These are phyloP conservation scores for Antechinus flavipes DNA, from an alignment of 2,113 vertebrate species.

Conservation along the genomic window DNA sequence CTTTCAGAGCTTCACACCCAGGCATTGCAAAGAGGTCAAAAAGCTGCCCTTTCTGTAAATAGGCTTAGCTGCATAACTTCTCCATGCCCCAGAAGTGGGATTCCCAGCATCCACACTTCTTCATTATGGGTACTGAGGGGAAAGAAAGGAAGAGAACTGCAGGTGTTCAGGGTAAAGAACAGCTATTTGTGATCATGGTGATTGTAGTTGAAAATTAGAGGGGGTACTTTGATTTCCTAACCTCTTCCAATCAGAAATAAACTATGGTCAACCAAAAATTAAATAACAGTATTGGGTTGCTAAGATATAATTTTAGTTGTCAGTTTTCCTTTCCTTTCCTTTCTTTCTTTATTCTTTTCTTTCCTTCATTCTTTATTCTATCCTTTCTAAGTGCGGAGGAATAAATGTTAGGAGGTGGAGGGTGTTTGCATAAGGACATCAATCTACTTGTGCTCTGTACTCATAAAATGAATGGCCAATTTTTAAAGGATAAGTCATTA, in stretches of 20 bases:
- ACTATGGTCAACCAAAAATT: conserved; percentile 44
- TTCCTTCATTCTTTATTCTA: conserved; percentile 23
- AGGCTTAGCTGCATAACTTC: conserved; percentile 46
- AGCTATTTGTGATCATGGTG: conserved; percentile 13
- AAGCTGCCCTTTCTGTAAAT: conserved; percentile 64
- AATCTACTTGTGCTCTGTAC: conserved; percentile 51
- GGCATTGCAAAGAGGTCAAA: conserved; percentile 72
- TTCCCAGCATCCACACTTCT: conserved; percentile 58
- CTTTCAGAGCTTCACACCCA: conserved; percentile 73
- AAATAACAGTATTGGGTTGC: conserved; percentile 23
- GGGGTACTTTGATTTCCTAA: conserved; percentile 42
- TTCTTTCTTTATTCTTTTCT: background rate
- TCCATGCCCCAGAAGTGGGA: conserved; percentile 54
- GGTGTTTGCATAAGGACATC: conserved; percentile 33
- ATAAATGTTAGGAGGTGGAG: background rate
- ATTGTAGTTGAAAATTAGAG: conserved; percentile 20
- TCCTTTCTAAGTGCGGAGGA: conserved; percentile 19
- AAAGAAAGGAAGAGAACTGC: background rate
- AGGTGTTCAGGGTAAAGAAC: conserved; percentile 1
- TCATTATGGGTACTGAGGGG: background rate
- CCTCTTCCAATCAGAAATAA: conserved; percentile 43
- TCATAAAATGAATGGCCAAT: conserved; percentile 71
- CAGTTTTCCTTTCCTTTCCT: background rate
- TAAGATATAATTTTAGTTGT: conserved; percentile 9
- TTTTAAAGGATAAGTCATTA: conserved; percentile 51